Conservation (phyloP, 2,113 vertebrate genomes). For the Paralichthys olivaceus region DNA sequence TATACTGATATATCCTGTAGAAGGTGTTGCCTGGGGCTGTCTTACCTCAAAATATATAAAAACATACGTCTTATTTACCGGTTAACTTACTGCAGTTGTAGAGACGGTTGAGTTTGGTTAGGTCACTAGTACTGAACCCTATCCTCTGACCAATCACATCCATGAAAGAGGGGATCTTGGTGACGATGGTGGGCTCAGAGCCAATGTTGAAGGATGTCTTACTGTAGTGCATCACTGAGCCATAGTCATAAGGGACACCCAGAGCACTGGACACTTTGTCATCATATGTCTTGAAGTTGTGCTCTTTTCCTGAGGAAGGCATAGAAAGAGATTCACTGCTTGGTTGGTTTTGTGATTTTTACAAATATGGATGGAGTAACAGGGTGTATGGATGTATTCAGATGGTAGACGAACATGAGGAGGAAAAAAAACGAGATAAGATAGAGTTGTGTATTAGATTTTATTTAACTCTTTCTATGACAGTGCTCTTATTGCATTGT, state of each 20-base stretch:
- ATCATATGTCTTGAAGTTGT: constrained; percentile 86
- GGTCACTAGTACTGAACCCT: constrained; percentile 90
- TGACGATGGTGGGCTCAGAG: constrained; percentile 88
- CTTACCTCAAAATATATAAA: background rate
- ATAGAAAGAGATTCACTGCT: background rate
- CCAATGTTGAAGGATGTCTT: constrained; percentile 86
- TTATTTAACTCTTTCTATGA: too few species aligned
- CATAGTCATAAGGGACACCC: constrained; percentile 91
- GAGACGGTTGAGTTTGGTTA: constrained; percentile 87
- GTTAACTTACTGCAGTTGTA: constrained; percentile 90
- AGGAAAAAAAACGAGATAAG: too few species aligned
- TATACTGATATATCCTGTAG: too few species aligned
- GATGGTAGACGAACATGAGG: background rate
- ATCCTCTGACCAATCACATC: constrained; percentile 91
- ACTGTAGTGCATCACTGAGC: constrained; percentile 93
- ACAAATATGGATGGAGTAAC: background rate
- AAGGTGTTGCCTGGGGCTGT: background rate
- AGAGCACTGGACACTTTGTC: constrained; percentile 82
- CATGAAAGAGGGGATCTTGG: constrained; percentile 86
- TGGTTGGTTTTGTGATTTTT: background rate
- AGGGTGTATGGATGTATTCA: background rate
- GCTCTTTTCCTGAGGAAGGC: constrained; percentile 80
- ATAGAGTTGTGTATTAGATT: too few species aligned
- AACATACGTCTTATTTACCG: background rate
- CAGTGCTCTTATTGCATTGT: too few species aligned